Percentiles rank a stretch among this genome's conserved stretches.
Conservation (phyloP, 1,140 invertebrate genomes). For the Teleogryllus occipitalis region DNA sequence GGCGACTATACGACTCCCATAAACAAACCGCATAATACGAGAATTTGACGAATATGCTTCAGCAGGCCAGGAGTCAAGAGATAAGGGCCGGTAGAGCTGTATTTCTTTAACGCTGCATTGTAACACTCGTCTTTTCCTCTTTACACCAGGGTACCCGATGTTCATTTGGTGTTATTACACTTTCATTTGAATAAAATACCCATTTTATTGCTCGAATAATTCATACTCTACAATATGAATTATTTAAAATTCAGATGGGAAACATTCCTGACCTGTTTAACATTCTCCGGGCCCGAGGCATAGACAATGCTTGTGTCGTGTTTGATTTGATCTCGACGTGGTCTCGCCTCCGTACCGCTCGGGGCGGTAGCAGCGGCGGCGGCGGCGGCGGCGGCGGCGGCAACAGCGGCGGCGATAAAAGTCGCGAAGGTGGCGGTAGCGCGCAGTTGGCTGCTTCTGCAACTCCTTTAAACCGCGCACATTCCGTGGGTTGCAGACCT, state of each 20-base stretch:
- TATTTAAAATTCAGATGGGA: neutral
- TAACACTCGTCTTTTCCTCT: neutral
- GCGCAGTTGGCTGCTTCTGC: no score
- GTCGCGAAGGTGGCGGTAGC: no score
- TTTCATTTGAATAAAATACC: neutral
- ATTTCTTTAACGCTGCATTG: neutral
- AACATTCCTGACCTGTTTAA: neutral
- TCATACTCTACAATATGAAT: neutral
- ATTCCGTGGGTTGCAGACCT: no score
- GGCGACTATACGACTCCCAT: neutral
- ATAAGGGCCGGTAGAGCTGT: neutral
- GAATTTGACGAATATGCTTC: neutral
- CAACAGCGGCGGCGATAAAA: no score
- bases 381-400: no score
- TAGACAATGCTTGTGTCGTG: neutral
- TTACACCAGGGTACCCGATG: neutral
- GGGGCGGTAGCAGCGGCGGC: no score
- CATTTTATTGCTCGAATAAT: constrained; percentile 1
- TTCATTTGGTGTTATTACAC: neutral
- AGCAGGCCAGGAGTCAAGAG: neutral
- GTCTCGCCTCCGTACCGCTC: no score
- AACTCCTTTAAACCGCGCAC: no score
- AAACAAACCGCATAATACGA: neutral
- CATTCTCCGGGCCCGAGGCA: neutral
- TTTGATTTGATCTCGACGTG: neutral